Conservation (phyloP, 2,113 vertebrate species). For the Speoplatyrhinus poulsoni region DNA sequence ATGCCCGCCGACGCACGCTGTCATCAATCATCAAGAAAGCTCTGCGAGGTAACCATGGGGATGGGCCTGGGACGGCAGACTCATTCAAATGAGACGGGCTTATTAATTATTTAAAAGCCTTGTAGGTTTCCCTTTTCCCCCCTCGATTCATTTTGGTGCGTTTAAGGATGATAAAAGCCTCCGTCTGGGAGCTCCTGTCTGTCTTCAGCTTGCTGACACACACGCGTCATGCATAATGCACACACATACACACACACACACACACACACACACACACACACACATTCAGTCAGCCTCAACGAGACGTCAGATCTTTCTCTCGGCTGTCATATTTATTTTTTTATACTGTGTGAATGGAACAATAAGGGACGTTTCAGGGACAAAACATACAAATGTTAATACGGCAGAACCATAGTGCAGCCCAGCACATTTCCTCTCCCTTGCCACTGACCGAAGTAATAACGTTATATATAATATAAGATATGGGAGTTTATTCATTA, state of each 20-base stretch:
- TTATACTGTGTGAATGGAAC: conserved; percentile 41
- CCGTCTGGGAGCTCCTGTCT: conserved; percentile 41
- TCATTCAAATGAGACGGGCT: conserved; percentile 67
- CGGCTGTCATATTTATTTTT: conserved; percentile 40
- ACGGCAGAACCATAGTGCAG: background rate
- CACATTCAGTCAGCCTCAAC: conserved; percentile 39
- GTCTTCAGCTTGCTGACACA: conserved; percentile 37
- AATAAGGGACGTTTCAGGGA: conserved; percentile 44
- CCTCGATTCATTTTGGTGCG: conserved; percentile 73
- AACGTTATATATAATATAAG: too few species aligned
- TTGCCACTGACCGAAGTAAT: background rate
- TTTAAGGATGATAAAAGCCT: conserved; percentile 73
- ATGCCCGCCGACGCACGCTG: conserved; percentile 60
- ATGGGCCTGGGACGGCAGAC: conserved; percentile 60
- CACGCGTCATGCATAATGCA: conserved; percentile 64
- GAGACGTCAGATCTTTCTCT: conserved; percentile 42
- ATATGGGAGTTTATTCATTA: background rate
- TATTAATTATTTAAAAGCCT: conserved; percentile 79
- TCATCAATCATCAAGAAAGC: conserved; percentile 77
- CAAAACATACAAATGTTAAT: conserved; percentile 7
- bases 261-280: conserved; percentile 1
- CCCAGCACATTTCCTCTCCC: background rate
- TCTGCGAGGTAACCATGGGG: conserved; percentile 74
- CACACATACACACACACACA: background rate
- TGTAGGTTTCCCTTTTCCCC: conserved; percentile 46